These are phyloP conservation scores for Thaleichthys pacificus DNA, from an alignment of 2,797 vertebrate genomes.

Conservation along the genomic window DNA sequence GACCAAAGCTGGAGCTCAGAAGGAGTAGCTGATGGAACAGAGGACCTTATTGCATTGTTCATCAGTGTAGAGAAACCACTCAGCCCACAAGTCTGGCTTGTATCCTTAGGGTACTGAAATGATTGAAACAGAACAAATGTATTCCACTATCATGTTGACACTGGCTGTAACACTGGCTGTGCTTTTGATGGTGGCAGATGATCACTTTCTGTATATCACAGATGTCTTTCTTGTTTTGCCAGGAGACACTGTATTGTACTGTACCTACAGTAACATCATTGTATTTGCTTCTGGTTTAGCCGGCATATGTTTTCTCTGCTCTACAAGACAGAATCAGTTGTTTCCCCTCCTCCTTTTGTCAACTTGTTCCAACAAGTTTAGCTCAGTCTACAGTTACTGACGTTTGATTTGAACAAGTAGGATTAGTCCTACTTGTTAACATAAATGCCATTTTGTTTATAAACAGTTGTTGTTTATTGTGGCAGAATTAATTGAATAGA, in stretches of 20 bases:
- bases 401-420: neutral
- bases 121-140: too few species aligned
- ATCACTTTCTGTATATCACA: neutral
- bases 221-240: neutral
- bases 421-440: neutral
- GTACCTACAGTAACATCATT: neutral
- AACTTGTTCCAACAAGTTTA: conserved; percentile 9
- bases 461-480: neutral
- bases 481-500: neutral
- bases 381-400: neutral
- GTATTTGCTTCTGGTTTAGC: neutral
- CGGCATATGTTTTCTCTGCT: neutral
- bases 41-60: neutral
- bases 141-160: neutral
- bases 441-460: neutral
- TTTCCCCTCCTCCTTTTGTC: neutral
- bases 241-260: neutral
- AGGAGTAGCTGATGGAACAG: too few species aligned
- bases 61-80: neutral
- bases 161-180: neutral
- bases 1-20: neutral
- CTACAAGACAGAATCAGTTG: neutral
- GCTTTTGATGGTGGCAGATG: neutral
- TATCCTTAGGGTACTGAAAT: neutral
- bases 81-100: neutral